phyloP scores from a whole-genome alignment of 2,113 vertebrate genomes.

The Pelecanus crispus region DNA sequence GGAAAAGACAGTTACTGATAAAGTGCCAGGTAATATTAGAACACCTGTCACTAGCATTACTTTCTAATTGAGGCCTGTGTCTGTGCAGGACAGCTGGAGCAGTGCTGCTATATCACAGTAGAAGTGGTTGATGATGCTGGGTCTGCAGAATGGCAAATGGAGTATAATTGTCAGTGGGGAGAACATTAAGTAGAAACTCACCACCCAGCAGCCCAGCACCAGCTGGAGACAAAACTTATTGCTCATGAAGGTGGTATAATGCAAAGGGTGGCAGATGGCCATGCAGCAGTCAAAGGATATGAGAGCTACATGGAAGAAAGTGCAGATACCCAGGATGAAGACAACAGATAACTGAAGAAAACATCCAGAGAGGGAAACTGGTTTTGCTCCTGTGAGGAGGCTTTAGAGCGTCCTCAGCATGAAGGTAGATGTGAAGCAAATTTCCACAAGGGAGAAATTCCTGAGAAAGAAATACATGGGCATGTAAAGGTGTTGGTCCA shows the following conservation, averaged over 20 bases:
- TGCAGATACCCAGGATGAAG: constrained; percentile 20
- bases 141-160: neutral
- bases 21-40: neutral
- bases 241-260: constrained; percentile 36
- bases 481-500: neutral
- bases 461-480: constrained; percentile 47
- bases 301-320: constrained; percentile 31
- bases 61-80: neutral
- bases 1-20: neutral
- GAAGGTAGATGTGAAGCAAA: constrained; percentile 9
- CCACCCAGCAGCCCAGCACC: constrained; percentile 22
- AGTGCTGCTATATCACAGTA: neutral
- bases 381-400: neutral
- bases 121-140: neutral
- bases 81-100: neutral
- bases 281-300: constrained; percentile 45
- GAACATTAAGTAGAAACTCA: neutral
- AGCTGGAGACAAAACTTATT: neutral
- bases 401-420: constrained; percentile 7
- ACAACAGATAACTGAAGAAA: constrained; percentile 50
- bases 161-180: neutral
- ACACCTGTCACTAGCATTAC: neutral
- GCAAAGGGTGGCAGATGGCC: neutral
- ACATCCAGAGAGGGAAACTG: constrained; percentile 24
- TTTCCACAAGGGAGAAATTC: constrained; percentile 43